Conservation (phyloP, 2,797 vertebrate genomes). For the Lacerta agilis region DNA sequence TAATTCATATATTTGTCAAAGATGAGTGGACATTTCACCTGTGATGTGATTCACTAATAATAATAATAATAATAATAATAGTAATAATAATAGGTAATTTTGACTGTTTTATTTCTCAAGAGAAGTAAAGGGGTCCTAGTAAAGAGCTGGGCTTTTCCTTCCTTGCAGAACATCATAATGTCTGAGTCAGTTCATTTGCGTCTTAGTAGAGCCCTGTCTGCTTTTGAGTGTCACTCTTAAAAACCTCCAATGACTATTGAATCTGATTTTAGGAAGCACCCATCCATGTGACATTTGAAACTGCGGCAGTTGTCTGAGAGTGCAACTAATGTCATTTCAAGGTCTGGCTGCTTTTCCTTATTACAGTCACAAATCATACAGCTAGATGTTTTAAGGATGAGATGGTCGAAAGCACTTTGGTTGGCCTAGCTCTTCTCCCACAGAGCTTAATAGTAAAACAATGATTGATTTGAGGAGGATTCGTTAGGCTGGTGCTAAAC, state of each 20-base stretch:
- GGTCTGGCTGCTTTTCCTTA: slow-evolving; percentile 16
- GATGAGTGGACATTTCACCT: background rate
- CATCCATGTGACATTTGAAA: slow-evolving; percentile 19
- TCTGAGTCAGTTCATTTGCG: background rate
- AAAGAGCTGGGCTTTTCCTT: background rate
- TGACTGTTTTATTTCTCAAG: background rate
- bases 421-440: background rate
- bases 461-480: background rate
- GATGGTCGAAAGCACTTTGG: background rate
- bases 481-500: slow-evolving; percentile 6
- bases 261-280: background rate
- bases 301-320: slow-evolving; percentile 28
- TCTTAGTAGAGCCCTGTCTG: background rate
- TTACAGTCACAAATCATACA: slow-evolving; percentile 18
- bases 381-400: slow-evolving; percentile 4
- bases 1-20: background rate
- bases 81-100: no score
- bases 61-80: background rate
- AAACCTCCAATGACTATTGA: slow-evolving; percentile 1
- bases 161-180: background rate
- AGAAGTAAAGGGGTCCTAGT: background rate
- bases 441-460: slow-evolving; percentile 15
- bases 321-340: slow-evolving; percentile 6
- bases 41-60: background rate
- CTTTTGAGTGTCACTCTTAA: background rate